Conservation (phyloP, 2,888 invertebrate genomes). For the Macaria notata region DNA sequence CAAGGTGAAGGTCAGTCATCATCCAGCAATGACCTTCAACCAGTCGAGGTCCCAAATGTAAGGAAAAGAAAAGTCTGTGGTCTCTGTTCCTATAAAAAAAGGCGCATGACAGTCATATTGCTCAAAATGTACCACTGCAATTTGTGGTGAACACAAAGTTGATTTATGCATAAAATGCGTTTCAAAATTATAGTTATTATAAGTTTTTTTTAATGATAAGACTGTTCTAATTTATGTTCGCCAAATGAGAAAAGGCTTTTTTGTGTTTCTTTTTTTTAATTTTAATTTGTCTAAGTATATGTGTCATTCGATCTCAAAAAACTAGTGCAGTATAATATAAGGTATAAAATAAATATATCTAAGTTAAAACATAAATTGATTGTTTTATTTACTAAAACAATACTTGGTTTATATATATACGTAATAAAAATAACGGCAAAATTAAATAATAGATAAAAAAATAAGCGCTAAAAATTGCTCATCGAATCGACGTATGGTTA, state of each 20-base stretch:
- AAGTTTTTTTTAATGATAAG: slow-evolving; percentile 8
- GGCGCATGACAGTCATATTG: slow-evolving; percentile 18
- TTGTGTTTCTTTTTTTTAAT: slow-evolving; percentile 5
- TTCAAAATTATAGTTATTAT: slow-evolving; percentile 9
- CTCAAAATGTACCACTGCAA: slow-evolving; percentile 17
- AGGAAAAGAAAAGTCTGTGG: slow-evolving; percentile 12
- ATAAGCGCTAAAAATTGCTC: slow-evolving; percentile 12
- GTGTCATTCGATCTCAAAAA: slow-evolving; percentile 11
- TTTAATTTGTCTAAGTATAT: slow-evolving; percentile 9
- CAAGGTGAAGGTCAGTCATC: slow-evolving; percentile 13
- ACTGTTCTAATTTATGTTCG: slow-evolving; percentile 10
- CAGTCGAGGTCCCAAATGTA: slow-evolving; percentile 11
- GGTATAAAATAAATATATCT: slow-evolving; percentile 16
- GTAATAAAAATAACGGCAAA: slow-evolving; percentile 11
- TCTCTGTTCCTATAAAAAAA: slow-evolving; percentile 16
- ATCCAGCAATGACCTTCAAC: slow-evolving; percentile 12
- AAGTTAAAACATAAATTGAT: slow-evolving; percentile 5
- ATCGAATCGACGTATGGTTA: slow-evolving; percentile 15
- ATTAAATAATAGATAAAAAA: slow-evolving; percentile 14
- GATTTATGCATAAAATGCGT: slow-evolving; percentile 13
- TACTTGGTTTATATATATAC: slow-evolving; percentile 4
- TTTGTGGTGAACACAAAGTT: slow-evolving; percentile 17
- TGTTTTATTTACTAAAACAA: slow-evolving; percentile 13
- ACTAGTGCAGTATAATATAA: slow-evolving; percentile 12
- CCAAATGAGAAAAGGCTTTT: slow-evolving; percentile 15